These are phyloP conservation scores for Platysternon megacephalum DNA, from an alignment of 2,113 vertebrate species.

Conservation along the genomic window DNA sequence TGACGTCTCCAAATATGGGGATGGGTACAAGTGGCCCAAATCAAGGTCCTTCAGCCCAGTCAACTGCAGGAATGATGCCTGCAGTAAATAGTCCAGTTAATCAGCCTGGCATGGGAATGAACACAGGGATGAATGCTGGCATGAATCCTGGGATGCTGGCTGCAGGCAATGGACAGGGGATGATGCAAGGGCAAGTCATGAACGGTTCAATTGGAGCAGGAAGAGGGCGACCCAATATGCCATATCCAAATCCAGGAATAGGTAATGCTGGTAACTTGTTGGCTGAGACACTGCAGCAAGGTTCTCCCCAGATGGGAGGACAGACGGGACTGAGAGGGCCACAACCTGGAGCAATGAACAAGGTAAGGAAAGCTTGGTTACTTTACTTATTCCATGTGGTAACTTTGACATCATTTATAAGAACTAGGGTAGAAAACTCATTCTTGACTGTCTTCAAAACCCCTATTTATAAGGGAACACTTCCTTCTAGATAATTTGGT, in stretches of 20 bases:
- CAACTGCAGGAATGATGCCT: constrained; percentile 80
- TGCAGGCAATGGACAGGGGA: constrained; percentile 84
- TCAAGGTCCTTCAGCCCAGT: constrained; percentile 79
- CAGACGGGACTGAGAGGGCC: constrained; percentile 89
- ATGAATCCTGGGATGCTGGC: constrained; percentile 87
- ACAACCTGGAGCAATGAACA: constrained; percentile 89
- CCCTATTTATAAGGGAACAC: not conserved
- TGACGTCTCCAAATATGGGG: constrained; percentile 81
- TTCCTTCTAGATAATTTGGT: not conserved
- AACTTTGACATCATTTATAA: not conserved
- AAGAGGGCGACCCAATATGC: constrained; percentile 85
- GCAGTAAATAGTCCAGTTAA: constrained; percentile 82
- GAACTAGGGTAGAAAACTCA: not conserved
- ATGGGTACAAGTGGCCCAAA: constrained; percentile 81
- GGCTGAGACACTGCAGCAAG: constrained; percentile 89
- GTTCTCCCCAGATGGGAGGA: constrained; percentile 86
- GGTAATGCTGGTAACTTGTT: constrained; percentile 86
- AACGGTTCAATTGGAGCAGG: constrained; percentile 93
- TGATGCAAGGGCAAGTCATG: constrained; percentile 93
- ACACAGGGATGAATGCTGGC: constrained; percentile 84
- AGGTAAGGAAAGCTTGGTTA: constrained; percentile 75
- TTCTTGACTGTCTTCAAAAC: not conserved
- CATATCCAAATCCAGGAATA: constrained; percentile 88
- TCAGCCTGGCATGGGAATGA: constrained; percentile 84
- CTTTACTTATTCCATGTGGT: not conserved